A percentile compares a stretch with the other conserved stretches of the same genome.
Conservation (phyloP, 2,797 vertebrate species). For the Graptemys geographica region DNA sequence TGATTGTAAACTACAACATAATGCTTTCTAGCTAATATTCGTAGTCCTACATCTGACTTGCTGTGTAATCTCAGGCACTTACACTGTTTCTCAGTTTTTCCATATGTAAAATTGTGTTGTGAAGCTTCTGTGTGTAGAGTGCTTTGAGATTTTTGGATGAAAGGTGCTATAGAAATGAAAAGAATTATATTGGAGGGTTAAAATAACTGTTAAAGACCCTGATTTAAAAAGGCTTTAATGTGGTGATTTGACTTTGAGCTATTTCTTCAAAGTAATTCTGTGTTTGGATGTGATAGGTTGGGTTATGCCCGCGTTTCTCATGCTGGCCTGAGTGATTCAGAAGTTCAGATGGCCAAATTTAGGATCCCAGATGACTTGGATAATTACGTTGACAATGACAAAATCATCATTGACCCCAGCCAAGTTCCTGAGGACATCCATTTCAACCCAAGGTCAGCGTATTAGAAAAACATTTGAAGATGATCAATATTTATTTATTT, state of each 20-base stretch:
- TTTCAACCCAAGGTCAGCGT: constrained; percentile 80
- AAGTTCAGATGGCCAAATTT: constrained; percentile 83
- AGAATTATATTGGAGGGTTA: background rate
- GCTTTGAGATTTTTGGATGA: constrained; percentile 1
- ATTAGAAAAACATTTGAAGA: background rate
- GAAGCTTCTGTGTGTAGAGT: background rate
- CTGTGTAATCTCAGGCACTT: background rate
- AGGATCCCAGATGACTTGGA: constrained; percentile 76
- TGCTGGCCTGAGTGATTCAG: constrained; percentile 82
- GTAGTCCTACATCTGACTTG: background rate
- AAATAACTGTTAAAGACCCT: background rate
- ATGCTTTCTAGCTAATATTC: background rate
- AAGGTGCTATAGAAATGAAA: background rate
- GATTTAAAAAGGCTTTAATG: background rate
- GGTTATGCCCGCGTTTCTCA: constrained; percentile 83
- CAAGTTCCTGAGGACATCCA: constrained; percentile 74
- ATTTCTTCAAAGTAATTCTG: constrained; percentile 28
- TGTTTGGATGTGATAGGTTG: constrained; percentile 64
- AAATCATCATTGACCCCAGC: constrained; percentile 70
- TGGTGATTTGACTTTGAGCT: constrained; percentile 25
- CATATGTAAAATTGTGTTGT: background rate
- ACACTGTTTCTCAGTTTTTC: background rate
- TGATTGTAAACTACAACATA: background rate
- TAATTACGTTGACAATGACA: constrained; percentile 77
- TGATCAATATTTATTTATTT: background rate